Conservation (phyloP, 2,113 vertebrate species). For the Cervus canadensis region DNA sequence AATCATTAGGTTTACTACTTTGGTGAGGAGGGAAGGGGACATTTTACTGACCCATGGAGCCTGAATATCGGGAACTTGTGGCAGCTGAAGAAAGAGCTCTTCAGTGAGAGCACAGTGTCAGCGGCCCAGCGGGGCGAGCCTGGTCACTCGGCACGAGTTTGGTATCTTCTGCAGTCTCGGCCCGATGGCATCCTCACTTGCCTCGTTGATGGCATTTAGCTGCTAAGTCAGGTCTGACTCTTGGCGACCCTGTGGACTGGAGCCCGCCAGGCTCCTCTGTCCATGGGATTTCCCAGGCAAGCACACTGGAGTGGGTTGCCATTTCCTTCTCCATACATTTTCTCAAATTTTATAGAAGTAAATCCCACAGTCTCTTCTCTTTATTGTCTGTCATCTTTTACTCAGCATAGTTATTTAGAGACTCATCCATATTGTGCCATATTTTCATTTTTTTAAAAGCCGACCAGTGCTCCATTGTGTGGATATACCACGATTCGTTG, state of each 20-base stretch:
- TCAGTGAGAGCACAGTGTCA: neutral
- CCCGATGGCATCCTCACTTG: neutral
- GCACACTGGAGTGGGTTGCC: neutral
- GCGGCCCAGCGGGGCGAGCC: accelerated
- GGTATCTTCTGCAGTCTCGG: neutral
- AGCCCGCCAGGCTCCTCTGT: neutral
- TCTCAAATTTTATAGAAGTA: neutral
- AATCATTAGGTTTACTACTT: neutral
- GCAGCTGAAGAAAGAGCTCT: neutral
- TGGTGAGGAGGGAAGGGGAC: accelerated
- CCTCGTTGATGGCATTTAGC: neutral
- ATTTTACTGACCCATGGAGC: neutral
- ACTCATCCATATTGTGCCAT: neutral
- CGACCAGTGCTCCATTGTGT: neutral
- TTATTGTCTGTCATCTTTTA: neutral
- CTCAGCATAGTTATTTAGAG: neutral
- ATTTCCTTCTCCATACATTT: neutral
- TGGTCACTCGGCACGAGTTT: accelerated
- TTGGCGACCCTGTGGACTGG: neutral
- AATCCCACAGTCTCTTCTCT: neutral
- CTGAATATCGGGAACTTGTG: neutral
- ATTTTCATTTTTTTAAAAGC: neutral
- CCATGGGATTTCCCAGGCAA: neutral
- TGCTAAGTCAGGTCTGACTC: accelerated
- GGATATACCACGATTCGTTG: neutral